A percentile compares a stretch with the other conserved stretches of the same genome.
These are phyloP conservation scores for Balaenoptera acutorostrata DNA, from an alignment of 2,113 vertebrate species.

Conservation along the genomic window DNA sequence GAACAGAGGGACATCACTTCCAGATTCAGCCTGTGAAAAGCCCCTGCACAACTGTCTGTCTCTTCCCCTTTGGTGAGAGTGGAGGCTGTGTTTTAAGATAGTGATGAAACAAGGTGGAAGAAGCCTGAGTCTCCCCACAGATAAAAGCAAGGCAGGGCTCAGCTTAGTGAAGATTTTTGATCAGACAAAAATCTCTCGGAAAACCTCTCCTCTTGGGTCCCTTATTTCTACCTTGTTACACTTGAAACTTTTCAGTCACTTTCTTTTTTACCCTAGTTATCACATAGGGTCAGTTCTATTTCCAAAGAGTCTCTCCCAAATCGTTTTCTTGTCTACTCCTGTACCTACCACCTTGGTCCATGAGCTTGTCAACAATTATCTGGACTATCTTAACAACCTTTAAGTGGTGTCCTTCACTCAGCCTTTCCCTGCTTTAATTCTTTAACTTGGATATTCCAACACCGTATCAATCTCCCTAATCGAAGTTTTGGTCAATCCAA, in stretches of 20 bases:
- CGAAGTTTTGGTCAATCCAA: neutral
- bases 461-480: too few relatives aligned
- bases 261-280: neutral
- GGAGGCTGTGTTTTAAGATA: neutral
- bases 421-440: neutral
- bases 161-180: neutral
- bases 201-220: neutral
- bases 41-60: neutral
- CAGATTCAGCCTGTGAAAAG: neutral
- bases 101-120: neutral
- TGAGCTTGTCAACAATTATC: neutral
- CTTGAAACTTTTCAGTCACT: neutral
- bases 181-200: neutral
- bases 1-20: neutral
- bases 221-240: neutral
- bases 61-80: neutral
- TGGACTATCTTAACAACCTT: neutral
- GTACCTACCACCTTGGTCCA: neutral
- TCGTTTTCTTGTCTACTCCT: neutral
- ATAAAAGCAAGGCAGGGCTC: neutral
- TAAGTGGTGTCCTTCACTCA: neutral
- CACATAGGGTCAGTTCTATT: neutral
- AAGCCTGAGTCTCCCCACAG: neutral
- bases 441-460: neutral
- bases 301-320: neutral